Percentiles rank a stretch among this genome's conserved stretches.
These are phyloP conservation scores for Chymomyza costata DNA, from an alignment of 1,140 invertebrate species.

Conservation along the genomic window DNA sequence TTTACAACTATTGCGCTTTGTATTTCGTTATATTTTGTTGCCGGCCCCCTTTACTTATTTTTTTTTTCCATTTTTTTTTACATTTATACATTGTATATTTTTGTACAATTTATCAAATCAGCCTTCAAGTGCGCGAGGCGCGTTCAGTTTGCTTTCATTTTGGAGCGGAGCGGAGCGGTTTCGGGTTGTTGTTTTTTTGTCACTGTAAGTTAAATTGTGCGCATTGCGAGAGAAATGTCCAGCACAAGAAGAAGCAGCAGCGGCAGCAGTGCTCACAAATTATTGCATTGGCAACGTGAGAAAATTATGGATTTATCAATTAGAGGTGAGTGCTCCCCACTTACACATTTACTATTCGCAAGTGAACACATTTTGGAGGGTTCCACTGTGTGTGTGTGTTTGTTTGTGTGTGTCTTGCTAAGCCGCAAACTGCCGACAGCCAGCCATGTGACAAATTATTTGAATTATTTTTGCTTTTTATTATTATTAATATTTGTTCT, in stretches of 20 bases:
- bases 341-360: background rate
- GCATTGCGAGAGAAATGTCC: constrained; percentile 26
- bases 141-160: constrained; percentile 33
- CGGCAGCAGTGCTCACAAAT: constrained; percentile 1
- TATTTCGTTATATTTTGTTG: background rate
- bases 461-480: constrained; percentile 46
- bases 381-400: constrained; percentile 9
- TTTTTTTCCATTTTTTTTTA: no score
- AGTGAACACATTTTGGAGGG: constrained; percentile 31
- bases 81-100: constrained; percentile 14
- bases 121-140: constrained; percentile 24
- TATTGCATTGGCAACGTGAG: constrained; percentile 18
- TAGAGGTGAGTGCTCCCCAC: constrained; percentile 43
- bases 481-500: no score
- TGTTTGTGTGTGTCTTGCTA: constrained; percentile 20
- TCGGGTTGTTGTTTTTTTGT: constrained; percentile 1
- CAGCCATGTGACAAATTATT: constrained; percentile 63
- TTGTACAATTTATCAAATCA: constrained; percentile 5
- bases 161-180: constrained; percentile 25
- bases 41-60: no score
- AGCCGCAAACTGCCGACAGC: constrained; percentile 38
- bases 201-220: constrained; percentile 13
- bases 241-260: constrained; percentile 6
- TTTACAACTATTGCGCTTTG: constrained; percentile 29
- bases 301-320: constrained; percentile 67